Percentiles rank a stretch among this genome's conserved stretches.
Conservation (phyloP, 2,888 invertebrate genomes). For the Drosophila villosipedis region DNA sequence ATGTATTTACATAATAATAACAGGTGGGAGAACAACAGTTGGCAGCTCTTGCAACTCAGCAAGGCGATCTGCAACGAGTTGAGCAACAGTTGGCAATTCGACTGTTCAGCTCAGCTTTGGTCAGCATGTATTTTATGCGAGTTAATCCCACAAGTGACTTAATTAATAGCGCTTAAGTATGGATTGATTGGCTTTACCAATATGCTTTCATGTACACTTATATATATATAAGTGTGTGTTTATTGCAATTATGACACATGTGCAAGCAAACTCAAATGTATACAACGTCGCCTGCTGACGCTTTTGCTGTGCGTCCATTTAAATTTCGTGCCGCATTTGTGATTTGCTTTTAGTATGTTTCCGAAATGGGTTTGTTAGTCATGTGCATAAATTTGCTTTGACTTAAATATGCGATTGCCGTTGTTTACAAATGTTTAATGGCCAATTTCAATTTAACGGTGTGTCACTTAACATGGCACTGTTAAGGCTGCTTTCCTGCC, state of each 20-base stretch:
- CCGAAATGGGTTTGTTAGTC: conserved; percentile 55
- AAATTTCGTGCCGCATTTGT: conserved; percentile 44
- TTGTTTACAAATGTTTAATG: conserved; percentile 45
- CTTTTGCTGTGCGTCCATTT: conserved; percentile 30
- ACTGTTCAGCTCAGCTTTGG: neutral
- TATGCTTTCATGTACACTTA: neutral
- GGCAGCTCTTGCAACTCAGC: neutral
- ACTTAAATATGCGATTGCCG: conserved; percentile 42
- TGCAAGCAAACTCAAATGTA: conserved; percentile 1
- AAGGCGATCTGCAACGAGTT: neutral
- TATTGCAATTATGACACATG: conserved; percentile 12
- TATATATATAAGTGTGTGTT: neutral
- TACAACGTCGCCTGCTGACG: conserved; percentile 10
- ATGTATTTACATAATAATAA: conserved; percentile 14
- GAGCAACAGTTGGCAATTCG: neutral
- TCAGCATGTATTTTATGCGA: neutral
- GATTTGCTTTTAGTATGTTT: conserved; percentile 47
- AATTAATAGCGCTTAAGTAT: neutral
- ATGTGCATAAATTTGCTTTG: conserved; percentile 60
- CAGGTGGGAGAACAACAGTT: neutral
- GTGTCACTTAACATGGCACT: conserved; percentile 16
- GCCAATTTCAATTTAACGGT: conserved; percentile 30
- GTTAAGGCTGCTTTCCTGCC: conserved; percentile 2
- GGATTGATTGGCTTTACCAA: conserved; percentile 8
- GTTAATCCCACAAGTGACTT: neutral